Evolutionary conservation across 2,797 vertebrate genomes (phyloP).

Genomic region (Pseudochaenichthys georgianus): DNA sequence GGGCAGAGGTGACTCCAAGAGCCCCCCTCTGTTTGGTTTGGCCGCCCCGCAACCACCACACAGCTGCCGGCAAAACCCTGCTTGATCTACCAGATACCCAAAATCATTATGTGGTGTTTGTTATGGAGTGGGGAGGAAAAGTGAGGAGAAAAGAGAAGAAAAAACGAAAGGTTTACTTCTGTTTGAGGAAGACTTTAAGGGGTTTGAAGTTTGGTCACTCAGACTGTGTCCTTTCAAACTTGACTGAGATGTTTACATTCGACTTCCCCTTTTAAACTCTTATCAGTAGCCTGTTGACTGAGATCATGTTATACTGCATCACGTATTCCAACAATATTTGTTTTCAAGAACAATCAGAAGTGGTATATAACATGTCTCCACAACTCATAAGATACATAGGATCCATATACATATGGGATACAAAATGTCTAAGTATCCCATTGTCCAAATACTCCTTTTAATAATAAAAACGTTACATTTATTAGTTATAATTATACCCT

Average conservation of each 20-base stretch:
- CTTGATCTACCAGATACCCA: conserved; percentile 77
- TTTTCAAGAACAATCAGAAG: conserved; percentile 7
- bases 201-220: conserved; percentile 60
- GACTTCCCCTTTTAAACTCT: conserved; percentile 27
- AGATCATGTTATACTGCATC: not conserved
- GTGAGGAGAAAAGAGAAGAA: conserved; percentile 35
- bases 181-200: conserved; percentile 68
- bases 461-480: too few species aligned
- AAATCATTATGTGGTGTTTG: conserved; percentile 79
- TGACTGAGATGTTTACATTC: conserved; percentile 45
- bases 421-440: too few species aligned
- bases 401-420: too few species aligned
- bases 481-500: too few species aligned
- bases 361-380: not conserved
- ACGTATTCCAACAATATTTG: not conserved
- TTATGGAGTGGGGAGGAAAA: conserved; percentile 51
- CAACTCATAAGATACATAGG: not conserved
- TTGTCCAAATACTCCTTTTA: too few species aligned
- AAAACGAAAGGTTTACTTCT: conserved; percentile 56
- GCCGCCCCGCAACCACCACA: conserved; percentile 60
- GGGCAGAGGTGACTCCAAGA: conserved; percentile 92
- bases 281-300: conserved; percentile 30
- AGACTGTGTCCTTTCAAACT: conserved; percentile 51
- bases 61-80: conserved; percentile 69
- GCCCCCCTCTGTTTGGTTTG: conserved; percentile 80